Base-by-base conservation (phyloP, 2,113 vertebrate genomes). In the Gracilinanus agilis region DNA sequence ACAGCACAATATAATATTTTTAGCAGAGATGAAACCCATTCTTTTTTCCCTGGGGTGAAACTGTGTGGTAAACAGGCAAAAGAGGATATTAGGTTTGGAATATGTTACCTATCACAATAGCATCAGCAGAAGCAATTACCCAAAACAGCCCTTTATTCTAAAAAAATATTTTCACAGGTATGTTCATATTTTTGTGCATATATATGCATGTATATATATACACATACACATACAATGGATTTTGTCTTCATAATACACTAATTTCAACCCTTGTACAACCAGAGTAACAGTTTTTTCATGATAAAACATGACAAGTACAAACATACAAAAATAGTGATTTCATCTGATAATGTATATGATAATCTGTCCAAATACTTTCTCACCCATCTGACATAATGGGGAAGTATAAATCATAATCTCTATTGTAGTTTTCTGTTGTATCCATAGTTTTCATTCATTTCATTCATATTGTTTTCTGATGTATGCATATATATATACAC, bases 1-100 rank as follows among this genome's bases (percentile, higher is more conserved):
- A 94, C 4, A 96, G 75, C 55, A 92, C 21, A 54, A 94, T 89
- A 49, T 91, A 97, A 93, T 54, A 11, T 95, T 93, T 97, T 97
- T 96, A 98, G 89, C 53, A 97, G 93, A 97, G 44, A 93, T 96
- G 94, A 93, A 96, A 21, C 89, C 49, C 54, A 90, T 55, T 97
- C 95, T 53, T 16, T 96, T 95, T 92, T 67, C 96, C 58, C 58
- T 58, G 89, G 55, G 13, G 67, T 83, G 61, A 95, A 96, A 96
- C 93, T 1, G 83, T 54, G 44, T 93, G 4, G 92, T 96, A 90
- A 98, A 90, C n/a, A 91, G 0, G 25, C 16, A 13, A 96, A 56
- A 91, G 19, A 90, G 44, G 2, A 21, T 44, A 92, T 90, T 95
- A 94, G 9, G 89, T 34, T 90, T 93, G 56, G 88, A 93, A 0